These are phyloP conservation scores for Furcifer pardalis DNA, from an alignment of 2,797 vertebrate species.

Conservation along the genomic window DNA sequence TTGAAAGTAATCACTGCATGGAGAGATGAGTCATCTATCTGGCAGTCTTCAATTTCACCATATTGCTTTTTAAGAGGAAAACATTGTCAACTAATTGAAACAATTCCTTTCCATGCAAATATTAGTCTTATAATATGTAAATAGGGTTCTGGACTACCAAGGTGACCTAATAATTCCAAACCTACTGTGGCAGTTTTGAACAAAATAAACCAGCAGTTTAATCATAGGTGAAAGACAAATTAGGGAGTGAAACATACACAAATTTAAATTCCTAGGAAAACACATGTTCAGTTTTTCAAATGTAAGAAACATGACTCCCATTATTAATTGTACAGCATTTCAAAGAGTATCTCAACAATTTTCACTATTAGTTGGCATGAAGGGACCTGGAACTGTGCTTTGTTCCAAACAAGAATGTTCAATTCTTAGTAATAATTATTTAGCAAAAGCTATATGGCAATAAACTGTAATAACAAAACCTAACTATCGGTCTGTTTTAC, in stretches of 20 bases:
- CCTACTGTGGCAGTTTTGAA: neutral
- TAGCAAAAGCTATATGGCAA: neutral
- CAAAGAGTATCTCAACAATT: neutral
- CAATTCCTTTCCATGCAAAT: conserved; percentile 55
- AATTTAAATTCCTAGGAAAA: neutral
- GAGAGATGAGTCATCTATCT: conserved; percentile 87
- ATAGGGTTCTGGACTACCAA: neutral
- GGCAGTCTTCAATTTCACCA: conserved; percentile 97
- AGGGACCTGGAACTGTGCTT: neutral
- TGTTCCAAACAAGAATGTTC: neutral
- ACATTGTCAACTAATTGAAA: conserved; percentile 53
- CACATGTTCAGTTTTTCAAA: neutral
- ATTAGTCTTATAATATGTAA: neutral
- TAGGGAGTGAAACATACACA: neutral
- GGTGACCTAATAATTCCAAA: neutral
- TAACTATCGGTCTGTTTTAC: neutral
- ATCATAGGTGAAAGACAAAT: neutral
- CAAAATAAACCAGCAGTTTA: too few relatives aligned
- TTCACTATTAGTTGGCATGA: neutral
- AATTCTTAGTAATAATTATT: neutral
- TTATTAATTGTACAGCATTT: neutral
- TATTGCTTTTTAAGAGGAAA: conserved; percentile 87
- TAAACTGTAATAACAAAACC: neutral
- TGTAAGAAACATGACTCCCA: neutral
- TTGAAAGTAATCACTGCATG: conserved; percentile 91